Conservation (phyloP, 1,140 invertebrate genomes). For the Apolygus lucorum region DNA sequence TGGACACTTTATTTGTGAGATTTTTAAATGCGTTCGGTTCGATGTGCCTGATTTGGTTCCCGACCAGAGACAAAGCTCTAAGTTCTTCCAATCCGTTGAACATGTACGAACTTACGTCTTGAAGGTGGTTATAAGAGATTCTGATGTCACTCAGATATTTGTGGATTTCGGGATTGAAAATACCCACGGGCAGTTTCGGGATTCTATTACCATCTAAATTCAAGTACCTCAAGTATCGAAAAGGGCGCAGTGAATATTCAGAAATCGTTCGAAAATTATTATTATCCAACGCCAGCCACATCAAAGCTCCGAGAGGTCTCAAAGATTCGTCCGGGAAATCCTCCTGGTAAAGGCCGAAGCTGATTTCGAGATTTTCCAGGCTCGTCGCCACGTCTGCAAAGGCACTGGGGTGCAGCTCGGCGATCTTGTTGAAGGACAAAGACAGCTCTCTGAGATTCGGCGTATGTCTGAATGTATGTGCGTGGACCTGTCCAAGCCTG, state of each 20-base stretch:
- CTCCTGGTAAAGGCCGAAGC: conserved; percentile 70
- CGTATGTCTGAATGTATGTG: conserved; percentile 58
- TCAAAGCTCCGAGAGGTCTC: conserved; percentile 56
- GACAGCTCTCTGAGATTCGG: conserved; percentile 71
- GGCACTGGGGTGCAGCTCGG: conserved; percentile 62
- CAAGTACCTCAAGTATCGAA: conserved; percentile 65
- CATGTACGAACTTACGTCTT: conserved; percentile 48
- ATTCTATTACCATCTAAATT: conserved; percentile 79
- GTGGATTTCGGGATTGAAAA: conserved; percentile 60
- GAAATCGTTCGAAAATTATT: conserved; percentile 70
- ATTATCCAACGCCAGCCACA: conserved; percentile 79
- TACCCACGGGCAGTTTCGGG: conserved; percentile 48
- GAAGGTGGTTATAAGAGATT: conserved; percentile 62
- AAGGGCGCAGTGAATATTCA: conserved; percentile 48
- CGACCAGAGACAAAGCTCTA: conserved; percentile 58
- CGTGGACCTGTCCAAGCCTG: conserved; percentile 61
- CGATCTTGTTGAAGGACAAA: conserved; percentile 77
- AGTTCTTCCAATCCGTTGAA: conserved; percentile 56
- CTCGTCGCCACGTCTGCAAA: conserved; percentile 61
- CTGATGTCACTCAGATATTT: conserved; percentile 63
- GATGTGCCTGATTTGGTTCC: conserved; percentile 55
- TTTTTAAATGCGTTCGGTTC: conserved; percentile 51
- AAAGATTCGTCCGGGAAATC: conserved; percentile 60
- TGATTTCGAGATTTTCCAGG: conserved; percentile 72
- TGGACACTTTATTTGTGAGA: conserved; percentile 55